Conservation (phyloP, 2,888 invertebrate genomes). For the Apoda limacodes region DNA sequence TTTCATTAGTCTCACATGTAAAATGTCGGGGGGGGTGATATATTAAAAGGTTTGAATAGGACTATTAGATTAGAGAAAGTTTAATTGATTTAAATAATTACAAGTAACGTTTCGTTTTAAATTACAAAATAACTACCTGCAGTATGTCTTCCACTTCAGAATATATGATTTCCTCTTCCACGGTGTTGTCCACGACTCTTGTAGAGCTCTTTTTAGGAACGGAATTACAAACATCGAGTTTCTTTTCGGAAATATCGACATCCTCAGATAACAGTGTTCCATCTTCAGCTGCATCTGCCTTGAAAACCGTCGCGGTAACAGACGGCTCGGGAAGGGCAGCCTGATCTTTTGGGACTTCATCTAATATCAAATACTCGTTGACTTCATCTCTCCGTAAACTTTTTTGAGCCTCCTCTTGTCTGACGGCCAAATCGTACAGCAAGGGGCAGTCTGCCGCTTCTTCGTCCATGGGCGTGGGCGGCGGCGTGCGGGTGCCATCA, state of each 20-base stretch:
- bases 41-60: too few species aligned
- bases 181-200: conserved; percentile 11
- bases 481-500: conserved; percentile 20
- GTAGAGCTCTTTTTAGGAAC: conserved; percentile 15
- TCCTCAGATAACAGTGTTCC: too few species aligned
- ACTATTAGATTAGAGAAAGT: too few species aligned
- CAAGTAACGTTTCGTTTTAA: conserved; percentile 1
- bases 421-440: conserved; percentile 25
- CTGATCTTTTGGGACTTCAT: conserved; percentile 39
- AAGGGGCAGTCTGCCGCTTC: conserved; percentile 27
- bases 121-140: conserved; percentile 36
- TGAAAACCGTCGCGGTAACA: conserved; percentile 27
- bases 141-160: conserved; percentile 46
- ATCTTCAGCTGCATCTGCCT: neutral
- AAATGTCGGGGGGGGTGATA: too few species aligned
- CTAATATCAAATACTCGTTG: conserved; percentile 41
- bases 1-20: too few species aligned
- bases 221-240: conserved; percentile 13
- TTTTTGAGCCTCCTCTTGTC: conserved; percentile 25
- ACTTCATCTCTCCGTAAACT: conserved; percentile 28
- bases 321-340: conserved; percentile 47
- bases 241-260: conserved; percentile 9
- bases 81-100: too few species aligned
- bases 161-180: conserved; percentile 44
- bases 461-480: conserved; percentile 27